phyloP scores from a whole-genome alignment of 2,888 invertebrate species.

The Drosophila cracens region DNA sequence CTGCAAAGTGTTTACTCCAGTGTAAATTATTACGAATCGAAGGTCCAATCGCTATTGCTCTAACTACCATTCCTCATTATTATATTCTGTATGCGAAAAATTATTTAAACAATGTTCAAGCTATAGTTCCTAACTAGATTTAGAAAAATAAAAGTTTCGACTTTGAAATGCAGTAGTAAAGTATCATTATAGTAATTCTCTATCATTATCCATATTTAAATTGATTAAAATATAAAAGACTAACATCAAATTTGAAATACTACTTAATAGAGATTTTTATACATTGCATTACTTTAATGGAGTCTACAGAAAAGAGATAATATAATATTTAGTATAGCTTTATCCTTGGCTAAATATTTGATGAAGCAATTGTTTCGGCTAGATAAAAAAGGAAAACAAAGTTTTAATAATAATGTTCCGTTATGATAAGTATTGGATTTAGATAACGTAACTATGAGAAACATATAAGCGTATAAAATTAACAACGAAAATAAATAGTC shows the following conservation, averaged over 20 bases:
- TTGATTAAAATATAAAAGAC: too few relatives aligned
- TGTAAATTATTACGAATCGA: conserved; percentile 1
- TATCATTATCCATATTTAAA: too few relatives aligned
- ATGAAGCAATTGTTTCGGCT: neutral
- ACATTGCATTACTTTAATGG: neutral
- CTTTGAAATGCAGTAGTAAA: neutral
- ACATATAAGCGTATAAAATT: too few relatives aligned
- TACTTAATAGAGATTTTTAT: neutral
- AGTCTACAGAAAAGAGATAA: neutral
- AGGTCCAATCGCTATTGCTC: neutral
- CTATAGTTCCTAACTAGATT: conserved; percentile 2
- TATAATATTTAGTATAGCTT: neutral
- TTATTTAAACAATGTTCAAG: neutral
- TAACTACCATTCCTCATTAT: neutral
- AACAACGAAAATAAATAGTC: neutral
- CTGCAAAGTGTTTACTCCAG: conserved; percentile 9
- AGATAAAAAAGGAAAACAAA: neutral
- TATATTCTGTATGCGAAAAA: neutral
- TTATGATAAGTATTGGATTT: neutral
- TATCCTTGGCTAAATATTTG: neutral
- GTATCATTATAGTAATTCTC: neutral
- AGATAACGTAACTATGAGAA: neutral
- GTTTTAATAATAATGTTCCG: neutral
- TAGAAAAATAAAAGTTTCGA: neutral
- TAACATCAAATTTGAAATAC: neutral